phyloP scores from a whole-genome alignment of 2,113 vertebrate genomes.

The Rhadina sibilatrix region DNA sequence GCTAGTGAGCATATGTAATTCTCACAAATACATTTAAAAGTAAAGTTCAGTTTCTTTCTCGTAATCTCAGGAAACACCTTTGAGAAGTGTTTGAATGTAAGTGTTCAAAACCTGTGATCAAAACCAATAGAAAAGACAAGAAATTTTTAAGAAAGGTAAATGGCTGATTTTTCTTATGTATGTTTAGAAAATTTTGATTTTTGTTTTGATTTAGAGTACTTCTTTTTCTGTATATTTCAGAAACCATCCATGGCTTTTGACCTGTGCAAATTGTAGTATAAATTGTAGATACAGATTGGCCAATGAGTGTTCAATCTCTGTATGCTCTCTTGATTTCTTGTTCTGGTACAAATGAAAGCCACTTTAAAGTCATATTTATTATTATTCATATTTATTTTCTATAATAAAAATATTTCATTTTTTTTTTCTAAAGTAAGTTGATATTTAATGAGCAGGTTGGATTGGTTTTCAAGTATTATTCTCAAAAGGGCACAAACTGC shows the following conservation, averaged over 20 bases:
- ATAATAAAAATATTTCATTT: too few species aligned
- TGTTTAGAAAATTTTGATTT: neutral
- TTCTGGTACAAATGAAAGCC: neutral
- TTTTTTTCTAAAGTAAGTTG: neutral
- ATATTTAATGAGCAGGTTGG: neutral
- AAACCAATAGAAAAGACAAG: neutral
- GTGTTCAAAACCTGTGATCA: neutral
- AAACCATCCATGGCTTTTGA: neutral
- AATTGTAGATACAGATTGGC: neutral
- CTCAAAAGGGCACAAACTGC: neutral
- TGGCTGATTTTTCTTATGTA: neutral
- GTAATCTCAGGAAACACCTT: neutral
- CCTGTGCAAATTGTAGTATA: neutral
- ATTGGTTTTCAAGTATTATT: neutral
- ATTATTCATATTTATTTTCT: too few species aligned
- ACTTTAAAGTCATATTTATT: neutral
- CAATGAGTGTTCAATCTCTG: neutral
- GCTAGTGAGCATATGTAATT: neutral
- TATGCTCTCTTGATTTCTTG: neutral
- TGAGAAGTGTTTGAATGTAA: neutral
- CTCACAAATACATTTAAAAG: neutral
- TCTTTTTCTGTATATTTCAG: neutral
- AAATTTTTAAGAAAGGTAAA: neutral
- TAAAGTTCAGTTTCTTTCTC: neutral
- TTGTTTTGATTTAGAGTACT: neutral